A percentile compares a stretch with the other conserved stretches of the same genome.
Conservation (phyloP, 2,888 invertebrate species). For the Dicranocentrus wangi region DNA sequence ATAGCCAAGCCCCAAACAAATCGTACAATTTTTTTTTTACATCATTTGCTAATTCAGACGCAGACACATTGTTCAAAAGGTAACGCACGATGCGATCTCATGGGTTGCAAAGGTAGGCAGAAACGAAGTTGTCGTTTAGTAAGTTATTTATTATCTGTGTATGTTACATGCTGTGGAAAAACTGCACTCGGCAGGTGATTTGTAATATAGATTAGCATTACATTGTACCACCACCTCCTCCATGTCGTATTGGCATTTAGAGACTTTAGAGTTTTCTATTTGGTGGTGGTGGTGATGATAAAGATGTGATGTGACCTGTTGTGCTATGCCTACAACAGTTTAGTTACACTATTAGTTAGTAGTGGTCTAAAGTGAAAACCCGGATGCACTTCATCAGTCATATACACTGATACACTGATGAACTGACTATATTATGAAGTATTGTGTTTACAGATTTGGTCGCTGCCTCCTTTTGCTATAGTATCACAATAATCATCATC, state of each 20-base stretch:
- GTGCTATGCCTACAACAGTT: slow-evolving; percentile 2
- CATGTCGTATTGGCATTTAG: slow-evolving; percentile 49
- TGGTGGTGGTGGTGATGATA: slow-evolving; percentile 5
- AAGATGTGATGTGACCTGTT: slow-evolving; percentile 45
- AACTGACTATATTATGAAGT: too few relatives aligned
- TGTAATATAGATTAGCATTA: slow-evolving; percentile 59
- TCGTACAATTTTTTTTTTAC: too few relatives aligned
- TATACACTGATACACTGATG: neutral
- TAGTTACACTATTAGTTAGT: neutral
- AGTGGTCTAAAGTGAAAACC: slow-evolving; percentile 49
- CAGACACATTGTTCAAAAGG: slow-evolving; percentile 7
- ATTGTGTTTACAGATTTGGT: slow-evolving; percentile 60
- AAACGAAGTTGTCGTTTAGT: slow-evolving; percentile 56
- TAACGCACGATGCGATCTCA: slow-evolving; percentile 40
- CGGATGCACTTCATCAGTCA: slow-evolving; percentile 61
- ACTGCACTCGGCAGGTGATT: slow-evolving; percentile 61
- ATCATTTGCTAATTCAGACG: too few relatives aligned
- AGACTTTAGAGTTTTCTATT: slow-evolving; percentile 14
- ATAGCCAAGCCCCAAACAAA: too few relatives aligned
- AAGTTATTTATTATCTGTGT: slow-evolving; percentile 58
- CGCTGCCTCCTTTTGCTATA: slow-evolving; percentile 11
- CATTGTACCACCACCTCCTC: too few relatives aligned
- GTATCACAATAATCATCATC: slow-evolving; percentile 60
- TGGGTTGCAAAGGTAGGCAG: slow-evolving; percentile 39
- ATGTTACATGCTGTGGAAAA: slow-evolving; percentile 49